Evolutionary conservation across 1,140 invertebrate species (phyloP).

Genomic region (Drosophila repleta): DNA sequence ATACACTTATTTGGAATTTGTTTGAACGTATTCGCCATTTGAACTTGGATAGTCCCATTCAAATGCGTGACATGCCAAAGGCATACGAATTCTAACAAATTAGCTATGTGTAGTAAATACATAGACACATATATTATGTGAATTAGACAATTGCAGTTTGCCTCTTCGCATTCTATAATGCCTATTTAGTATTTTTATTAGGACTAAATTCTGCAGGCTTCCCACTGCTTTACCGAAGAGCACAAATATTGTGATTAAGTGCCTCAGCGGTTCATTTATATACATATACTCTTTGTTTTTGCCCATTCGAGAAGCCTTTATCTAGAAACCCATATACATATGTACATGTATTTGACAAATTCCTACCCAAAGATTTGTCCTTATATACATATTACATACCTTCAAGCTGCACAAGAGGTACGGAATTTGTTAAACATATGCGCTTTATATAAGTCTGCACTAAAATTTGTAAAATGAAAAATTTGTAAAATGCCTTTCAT

Average conservation of each 20-base stretch:
- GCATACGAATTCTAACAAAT: conserved; percentile 44
- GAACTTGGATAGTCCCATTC: conserved; percentile 18
- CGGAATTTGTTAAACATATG: conserved; percentile 61
- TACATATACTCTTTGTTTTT: conserved; percentile 41
- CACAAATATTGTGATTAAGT: conserved; percentile 38
- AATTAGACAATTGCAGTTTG: too few species aligned
- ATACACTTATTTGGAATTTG: conserved; percentile 39
- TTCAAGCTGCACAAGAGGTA: conserved; percentile 57
- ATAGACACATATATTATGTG: not conserved
- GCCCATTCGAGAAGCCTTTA: conserved; percentile 39
- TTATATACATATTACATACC: conserved; percentile 12
- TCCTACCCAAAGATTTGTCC: not conserved
- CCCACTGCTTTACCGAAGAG: not conserved
- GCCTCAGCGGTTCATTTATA: not conserved
- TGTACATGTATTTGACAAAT: conserved; percentile 25
- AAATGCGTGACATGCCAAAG: conserved; percentile 71
- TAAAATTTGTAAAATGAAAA: conserved; percentile 23
- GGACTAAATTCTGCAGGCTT: not conserved
- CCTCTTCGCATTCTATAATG: too few species aligned
- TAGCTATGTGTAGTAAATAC: conserved; percentile 10
- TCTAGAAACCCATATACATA: conserved; percentile 28
- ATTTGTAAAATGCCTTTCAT: conserved; percentile 36
- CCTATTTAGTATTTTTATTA: too few species aligned
- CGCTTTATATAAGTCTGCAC: conserved; percentile 11
- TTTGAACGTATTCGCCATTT: conserved; percentile 32